A percentile compares a stretch with the other conserved stretches of the same genome.
Evolutionary conservation across 1,140 invertebrate genomes (phyloP).

Genomic region (Myzus persicae): DNA sequence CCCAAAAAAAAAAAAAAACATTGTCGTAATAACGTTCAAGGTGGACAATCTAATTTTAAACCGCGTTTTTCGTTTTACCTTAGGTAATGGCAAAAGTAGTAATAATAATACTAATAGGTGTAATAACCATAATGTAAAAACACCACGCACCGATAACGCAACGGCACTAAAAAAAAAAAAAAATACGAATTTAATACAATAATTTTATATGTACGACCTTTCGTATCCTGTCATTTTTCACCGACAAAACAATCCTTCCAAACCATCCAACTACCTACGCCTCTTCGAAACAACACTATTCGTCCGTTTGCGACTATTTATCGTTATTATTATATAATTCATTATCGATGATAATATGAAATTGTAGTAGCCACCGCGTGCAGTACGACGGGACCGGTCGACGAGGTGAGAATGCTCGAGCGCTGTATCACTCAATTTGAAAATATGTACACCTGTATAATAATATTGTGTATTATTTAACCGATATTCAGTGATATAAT

Average conservation of each 20-base stretch:
- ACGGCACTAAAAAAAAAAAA: neutral
- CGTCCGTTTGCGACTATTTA: neutral
- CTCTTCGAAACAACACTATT: neutral
- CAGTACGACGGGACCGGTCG: no score
- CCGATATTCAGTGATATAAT: neutral
- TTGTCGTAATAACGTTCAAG: neutral
- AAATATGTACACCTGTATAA: neutral
- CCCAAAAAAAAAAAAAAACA: no score
- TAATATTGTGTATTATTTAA: slow-evolving; percentile 4
- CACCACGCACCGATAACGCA: neutral
- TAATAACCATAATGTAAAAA: neutral
- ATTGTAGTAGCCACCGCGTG: no score
- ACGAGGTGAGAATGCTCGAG: neutral
- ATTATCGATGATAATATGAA: neutral
- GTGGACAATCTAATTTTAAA: neutral
- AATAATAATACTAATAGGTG: neutral
- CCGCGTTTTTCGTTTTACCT: neutral
- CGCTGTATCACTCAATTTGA: neutral
- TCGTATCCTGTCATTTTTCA: neutral
- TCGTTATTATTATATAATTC: neutral
- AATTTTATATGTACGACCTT: neutral
- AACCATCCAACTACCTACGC: no score
- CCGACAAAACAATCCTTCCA: no score
- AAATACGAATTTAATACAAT: neutral
- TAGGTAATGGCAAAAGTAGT: neutral